Percentiles rank a stretch among this genome's conserved stretches.
phyloP scores from a whole-genome alignment of 2,797 vertebrate genomes.

The Phrynocephalus guinanensis region DNA sequence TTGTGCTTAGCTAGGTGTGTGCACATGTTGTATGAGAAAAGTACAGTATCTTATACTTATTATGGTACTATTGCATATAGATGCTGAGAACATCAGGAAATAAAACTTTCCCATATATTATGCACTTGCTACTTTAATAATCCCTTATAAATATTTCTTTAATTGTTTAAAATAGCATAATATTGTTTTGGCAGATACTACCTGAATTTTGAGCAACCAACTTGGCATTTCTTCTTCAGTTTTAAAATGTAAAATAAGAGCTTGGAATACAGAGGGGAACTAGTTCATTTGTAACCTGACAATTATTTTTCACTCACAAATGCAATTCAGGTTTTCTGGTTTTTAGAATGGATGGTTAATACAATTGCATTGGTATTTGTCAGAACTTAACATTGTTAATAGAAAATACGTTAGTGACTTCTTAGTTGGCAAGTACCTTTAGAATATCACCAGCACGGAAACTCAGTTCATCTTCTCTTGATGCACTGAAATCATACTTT shows the following conservation, averaged over 20 bases:
- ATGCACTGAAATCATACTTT: constrained; percentile 90
- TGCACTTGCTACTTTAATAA: neutral
- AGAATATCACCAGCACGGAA: constrained; percentile 89
- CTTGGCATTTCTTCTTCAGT: neutral
- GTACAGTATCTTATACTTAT: constrained; percentile 41
- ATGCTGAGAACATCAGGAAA: constrained; percentile 25
- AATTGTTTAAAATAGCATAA: constrained; percentile 48
- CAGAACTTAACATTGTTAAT: constrained; percentile 9
- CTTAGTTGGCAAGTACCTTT: constrained; percentile 80
- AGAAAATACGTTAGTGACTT: constrained; percentile 22
- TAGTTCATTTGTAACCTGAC: neutral
- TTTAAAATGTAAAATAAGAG: constrained; percentile 29
- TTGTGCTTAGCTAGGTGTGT: neutral
- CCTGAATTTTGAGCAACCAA: neutral
- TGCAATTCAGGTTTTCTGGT: neutral
- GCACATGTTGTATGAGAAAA: neutral
- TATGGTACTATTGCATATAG: neutral
- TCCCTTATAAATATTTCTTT: constrained; percentile 17
- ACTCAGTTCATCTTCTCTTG: constrained; percentile 89
- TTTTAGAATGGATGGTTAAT: neutral
- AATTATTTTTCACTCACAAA: constrained; percentile 3
- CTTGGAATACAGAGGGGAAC: constrained; percentile 30
- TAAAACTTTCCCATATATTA: neutral
- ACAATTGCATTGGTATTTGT: neutral
- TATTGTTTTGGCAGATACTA: constrained; percentile 16